Percentiles rank a stretch among this genome's conserved stretches.
Conservation (phyloP, 1,140 invertebrate species). For the Contarinia nasturtii region DNA sequence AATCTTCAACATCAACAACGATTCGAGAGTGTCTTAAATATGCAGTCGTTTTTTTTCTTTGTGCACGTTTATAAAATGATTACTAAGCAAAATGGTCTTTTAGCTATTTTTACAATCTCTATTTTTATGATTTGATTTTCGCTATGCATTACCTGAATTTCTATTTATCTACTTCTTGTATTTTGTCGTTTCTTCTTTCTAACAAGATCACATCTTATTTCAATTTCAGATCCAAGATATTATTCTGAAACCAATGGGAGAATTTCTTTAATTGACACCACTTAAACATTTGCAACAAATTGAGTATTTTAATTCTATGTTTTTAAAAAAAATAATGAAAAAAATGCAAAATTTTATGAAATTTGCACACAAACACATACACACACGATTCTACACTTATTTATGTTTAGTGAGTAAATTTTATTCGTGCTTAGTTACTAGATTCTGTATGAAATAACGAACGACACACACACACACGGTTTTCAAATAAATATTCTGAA, state of each 20-base stretch:
- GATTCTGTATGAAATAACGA: too few relatives aligned
- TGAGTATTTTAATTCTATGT: too few relatives aligned
- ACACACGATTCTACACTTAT: too few relatives aligned
- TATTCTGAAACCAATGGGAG: constrained; percentile 5
- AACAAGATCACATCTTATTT: neutral
- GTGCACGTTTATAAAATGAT: neutral
- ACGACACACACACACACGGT: too few relatives aligned
- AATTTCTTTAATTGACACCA: constrained; percentile 3
- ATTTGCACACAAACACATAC: too few relatives aligned
- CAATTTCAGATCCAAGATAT: constrained; percentile 5
- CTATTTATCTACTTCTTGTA: neutral
- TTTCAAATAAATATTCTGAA: too few relatives aligned
- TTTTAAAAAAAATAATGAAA: too few relatives aligned
- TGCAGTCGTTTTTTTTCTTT: neutral
- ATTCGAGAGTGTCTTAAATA: too few relatives aligned
- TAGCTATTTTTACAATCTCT: neutral
- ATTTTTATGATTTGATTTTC: neutral
- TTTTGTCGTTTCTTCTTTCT: neutral
- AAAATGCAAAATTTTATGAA: too few relatives aligned
- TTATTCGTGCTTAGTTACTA: too few relatives aligned
- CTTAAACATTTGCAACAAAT: neutral
- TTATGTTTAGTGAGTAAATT: too few relatives aligned
- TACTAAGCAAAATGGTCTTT: neutral
- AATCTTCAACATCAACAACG: too few relatives aligned
- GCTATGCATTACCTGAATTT: neutral